Conservation (phyloP, 2,888 invertebrate genomes). For the Capitulum mitella region DNA sequence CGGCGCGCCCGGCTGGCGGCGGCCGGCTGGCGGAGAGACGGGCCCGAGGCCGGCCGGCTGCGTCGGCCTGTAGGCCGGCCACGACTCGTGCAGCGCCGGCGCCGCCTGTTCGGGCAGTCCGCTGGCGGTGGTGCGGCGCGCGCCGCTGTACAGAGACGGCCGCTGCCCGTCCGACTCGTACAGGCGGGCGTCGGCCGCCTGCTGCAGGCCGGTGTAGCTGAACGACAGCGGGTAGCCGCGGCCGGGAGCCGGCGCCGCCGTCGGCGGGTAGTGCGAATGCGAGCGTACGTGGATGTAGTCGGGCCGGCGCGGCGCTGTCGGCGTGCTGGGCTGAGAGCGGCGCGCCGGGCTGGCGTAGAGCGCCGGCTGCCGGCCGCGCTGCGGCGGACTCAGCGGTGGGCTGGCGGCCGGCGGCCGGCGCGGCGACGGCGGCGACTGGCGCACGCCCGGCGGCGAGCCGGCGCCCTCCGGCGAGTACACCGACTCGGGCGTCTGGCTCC, state of each 20-base stretch:
- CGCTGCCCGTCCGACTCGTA: background rate
- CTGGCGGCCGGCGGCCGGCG: conserved; percentile 32
- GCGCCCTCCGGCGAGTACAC: conserved; percentile 31
- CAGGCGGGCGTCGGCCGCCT: background rate
- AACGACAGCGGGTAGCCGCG: conserved; percentile 1
- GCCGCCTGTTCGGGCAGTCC: background rate
- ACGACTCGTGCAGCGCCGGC: background rate
- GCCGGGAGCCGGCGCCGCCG: background rate
- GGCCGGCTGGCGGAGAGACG: background rate
- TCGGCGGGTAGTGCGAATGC: background rate
- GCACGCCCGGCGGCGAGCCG: conserved; percentile 30
- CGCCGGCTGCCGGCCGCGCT: conserved; percentile 15
- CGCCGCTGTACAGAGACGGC: conserved; percentile 11
- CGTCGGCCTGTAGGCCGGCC: background rate
- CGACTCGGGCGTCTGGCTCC: conserved; percentile 32
- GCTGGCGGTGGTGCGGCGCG: conserved; percentile 1
- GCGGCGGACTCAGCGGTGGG: background rate
- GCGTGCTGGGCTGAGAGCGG: conserved; percentile 34
- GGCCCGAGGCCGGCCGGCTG: background rate
- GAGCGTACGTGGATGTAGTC: conserved; percentile 29
- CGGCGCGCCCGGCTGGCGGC: background rate
- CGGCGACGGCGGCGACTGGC: no score
- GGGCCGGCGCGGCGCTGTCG: conserved; percentile 34
- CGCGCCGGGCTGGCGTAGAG: conserved; percentile 27
- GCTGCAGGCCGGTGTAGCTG: background rate